Percentiles rank a stretch among this genome's conserved stretches.
Evolutionary conservation across 2,113 vertebrate species (phyloP).

Genomic region (Pomatorhinus ruficollis): DNA sequence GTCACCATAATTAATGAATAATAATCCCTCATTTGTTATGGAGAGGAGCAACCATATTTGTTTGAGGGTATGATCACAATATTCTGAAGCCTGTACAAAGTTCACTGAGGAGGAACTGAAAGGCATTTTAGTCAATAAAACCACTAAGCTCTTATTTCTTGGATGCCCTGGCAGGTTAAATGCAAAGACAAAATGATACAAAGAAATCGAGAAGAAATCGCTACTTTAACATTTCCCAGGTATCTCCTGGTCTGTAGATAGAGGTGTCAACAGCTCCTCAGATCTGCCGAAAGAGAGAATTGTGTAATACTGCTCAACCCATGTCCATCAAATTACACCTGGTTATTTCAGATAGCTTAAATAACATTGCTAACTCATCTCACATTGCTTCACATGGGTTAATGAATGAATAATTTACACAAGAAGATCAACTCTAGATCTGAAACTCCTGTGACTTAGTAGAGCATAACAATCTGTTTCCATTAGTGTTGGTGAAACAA

Average conservation of each 20-base stretch:
- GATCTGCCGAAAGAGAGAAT: not conserved
- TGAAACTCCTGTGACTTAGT: not conserved
- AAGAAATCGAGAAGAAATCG: not conserved
- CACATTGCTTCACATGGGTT: not conserved
- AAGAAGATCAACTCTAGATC: not conserved
- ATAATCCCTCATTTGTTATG: not conserved
- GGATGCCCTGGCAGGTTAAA: not conserved
- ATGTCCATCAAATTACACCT: not conserved
- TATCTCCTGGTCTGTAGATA: not conserved
- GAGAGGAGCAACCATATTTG: not conserved
- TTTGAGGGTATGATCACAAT: not conserved
- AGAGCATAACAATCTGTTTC: not conserved
- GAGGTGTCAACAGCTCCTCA: not conserved
- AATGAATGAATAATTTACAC: not conserved
- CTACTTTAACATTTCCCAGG: not conserved
- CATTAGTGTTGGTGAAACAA: not conserved
- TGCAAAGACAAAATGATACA: not conserved
- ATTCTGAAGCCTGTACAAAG: not conserved
- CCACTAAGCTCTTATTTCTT: not conserved
- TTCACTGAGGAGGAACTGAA: not conserved
- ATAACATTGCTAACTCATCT: not conserved
- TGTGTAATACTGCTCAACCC: not conserved
- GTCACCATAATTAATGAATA: not conserved
- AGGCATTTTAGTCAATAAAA: not conserved
- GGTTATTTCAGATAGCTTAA: not conserved